Percentiles rank a stretch among this genome's conserved stretches.
These are phyloP conservation scores for Agonopterix arenella DNA, from an alignment of 2,888 invertebrate species.

Conservation along the genomic window DNA sequence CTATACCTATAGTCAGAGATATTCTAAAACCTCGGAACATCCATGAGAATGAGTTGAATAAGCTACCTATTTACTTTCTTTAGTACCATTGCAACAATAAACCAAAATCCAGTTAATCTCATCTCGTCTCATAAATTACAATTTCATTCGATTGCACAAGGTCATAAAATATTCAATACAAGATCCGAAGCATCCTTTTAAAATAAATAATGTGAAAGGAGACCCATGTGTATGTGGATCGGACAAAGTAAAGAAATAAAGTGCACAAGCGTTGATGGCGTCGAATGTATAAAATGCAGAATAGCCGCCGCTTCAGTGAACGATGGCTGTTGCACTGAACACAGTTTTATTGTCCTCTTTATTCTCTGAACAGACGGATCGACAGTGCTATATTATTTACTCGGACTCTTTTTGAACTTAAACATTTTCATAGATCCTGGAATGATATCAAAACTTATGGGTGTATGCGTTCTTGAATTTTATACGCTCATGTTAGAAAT, in stretches of 20 bases:
- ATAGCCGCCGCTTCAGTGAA: constrained; percentile 52
- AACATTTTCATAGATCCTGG: not conserved
- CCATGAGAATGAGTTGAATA: no score
- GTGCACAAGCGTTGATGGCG: constrained; percentile 37
- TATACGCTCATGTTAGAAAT: no score
- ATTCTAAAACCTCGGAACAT: no score
- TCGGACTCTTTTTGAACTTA: constrained; percentile 14
- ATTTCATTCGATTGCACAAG: constrained; percentile 12
- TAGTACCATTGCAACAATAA: no score
- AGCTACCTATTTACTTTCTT: no score
- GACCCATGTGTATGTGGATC: constrained; percentile 17
- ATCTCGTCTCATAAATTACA: no score
- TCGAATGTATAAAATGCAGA: constrained; percentile 62
- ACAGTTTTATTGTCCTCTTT: constrained; percentile 54
- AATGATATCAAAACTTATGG: no score
- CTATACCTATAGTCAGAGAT: no score
- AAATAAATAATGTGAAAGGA: constrained; percentile 47
- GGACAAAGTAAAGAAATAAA: constrained; percentile 53
- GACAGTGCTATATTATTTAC: constrained; percentile 19
- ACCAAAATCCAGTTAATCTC: no score
- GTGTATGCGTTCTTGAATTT: no score
- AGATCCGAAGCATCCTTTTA: constrained; percentile 30
- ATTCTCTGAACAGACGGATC: constrained; percentile 30
- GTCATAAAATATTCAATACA: constrained; percentile 38
- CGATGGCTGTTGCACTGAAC: constrained; percentile 49